Conservation (phyloP, 2,113 vertebrate genomes). For the Naja naja region DNA sequence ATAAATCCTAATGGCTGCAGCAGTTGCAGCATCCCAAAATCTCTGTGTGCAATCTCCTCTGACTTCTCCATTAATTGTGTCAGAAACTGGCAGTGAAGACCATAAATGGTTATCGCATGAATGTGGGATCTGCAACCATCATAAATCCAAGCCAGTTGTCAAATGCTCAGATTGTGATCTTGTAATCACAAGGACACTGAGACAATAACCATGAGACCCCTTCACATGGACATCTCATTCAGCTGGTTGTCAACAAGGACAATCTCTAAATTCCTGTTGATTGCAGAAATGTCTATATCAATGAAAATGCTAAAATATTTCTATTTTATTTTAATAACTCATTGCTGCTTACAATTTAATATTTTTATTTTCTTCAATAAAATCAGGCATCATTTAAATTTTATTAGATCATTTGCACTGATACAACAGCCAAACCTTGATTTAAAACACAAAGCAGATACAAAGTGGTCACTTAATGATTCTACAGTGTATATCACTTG, state of each 20-base stretch:
- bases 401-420: not conserved
- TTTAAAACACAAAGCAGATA: not conserved
- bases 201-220: not conserved
- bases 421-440: not conserved
- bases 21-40: not conserved
- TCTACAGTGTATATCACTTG: not conserved
- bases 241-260: not conserved
- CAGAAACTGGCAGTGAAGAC: not conserved
- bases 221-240: not conserved
- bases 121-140: not conserved
- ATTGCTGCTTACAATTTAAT: not conserved
- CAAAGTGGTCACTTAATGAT: not conserved
- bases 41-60: not conserved
- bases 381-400: not conserved
- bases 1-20: not conserved
- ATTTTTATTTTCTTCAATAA: not conserved
- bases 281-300: not conserved
- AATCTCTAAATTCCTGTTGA: not conserved
- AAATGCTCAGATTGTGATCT: not conserved
- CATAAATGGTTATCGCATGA: not conserved
- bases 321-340: not conserved
- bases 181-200: not conserved
- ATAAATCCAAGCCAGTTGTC: not conserved
- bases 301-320: not conserved
- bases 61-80: not conserved